Evolutionary conservation across 2,888 invertebrate genomes (phyloP).

Genomic region (Lutraria lutraria): DNA sequence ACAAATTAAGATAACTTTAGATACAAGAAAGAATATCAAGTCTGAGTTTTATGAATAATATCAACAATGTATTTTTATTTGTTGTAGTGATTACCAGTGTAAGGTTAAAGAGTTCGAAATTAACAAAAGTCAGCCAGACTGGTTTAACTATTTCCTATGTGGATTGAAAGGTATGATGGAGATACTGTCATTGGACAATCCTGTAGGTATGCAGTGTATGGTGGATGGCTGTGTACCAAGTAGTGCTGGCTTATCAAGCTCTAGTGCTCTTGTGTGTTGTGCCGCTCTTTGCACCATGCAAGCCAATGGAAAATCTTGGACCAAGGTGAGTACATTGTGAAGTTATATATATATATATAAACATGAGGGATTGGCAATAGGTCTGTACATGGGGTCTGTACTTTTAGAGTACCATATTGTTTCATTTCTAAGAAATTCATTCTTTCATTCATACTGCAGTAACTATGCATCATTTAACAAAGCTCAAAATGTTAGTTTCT

Average conservation of each 20-base stretch:
- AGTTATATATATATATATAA: too few species aligned
- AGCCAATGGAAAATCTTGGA: constrained; percentile 87
- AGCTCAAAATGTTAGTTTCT: too few species aligned
- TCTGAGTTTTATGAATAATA: too few species aligned
- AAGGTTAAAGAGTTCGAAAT: constrained; percentile 78
- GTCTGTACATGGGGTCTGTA: too few species aligned
- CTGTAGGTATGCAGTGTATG: constrained; percentile 90
- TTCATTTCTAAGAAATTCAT: too few species aligned
- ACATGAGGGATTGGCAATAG: too few species aligned
- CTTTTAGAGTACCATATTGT: too few species aligned
- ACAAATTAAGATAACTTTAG: too few species aligned
- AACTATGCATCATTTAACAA: too few species aligned
- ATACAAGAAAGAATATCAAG: too few species aligned
- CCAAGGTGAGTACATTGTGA: constrained; percentile 78
- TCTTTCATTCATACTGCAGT: too few species aligned
- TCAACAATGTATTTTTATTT: background rate
- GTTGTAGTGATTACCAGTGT: constrained; percentile 78
- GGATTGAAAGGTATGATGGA: constrained; percentile 96
- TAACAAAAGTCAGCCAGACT: constrained; percentile 88
- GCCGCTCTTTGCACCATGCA: constrained; percentile 93
- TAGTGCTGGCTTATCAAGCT: constrained; percentile 98
- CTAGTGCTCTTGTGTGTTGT: constrained; percentile 98
- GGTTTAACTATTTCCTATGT: constrained; percentile 98
- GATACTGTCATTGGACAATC: constrained; percentile 66
- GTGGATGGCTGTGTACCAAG: constrained; percentile 96